These are phyloP conservation scores for Mamestra brassicae DNA, from an alignment of 2,888 invertebrate genomes.

Conservation along the genomic window DNA sequence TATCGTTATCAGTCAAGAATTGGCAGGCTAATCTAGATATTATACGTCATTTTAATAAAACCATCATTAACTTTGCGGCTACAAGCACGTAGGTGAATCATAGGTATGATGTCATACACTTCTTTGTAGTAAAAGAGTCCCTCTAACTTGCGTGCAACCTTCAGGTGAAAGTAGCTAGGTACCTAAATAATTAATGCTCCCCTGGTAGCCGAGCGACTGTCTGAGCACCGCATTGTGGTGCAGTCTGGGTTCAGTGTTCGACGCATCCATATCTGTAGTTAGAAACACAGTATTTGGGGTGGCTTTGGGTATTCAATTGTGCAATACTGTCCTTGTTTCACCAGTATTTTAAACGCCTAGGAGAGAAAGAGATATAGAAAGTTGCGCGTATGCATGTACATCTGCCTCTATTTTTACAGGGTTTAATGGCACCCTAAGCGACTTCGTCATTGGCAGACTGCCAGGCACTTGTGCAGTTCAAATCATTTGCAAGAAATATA, in stretches of 20 bases:
- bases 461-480: constrained; percentile 5
- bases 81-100: background rate
- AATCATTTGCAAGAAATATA: background rate
- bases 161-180: background rate
- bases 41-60: background rate
- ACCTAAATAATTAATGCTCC: background rate
- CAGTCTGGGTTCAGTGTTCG: constrained; percentile 14
- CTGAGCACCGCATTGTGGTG: background rate
- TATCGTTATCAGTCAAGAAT: no score
- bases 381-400: background rate
- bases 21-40: no score
- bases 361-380: constrained; percentile 21
- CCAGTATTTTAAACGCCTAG: background rate
- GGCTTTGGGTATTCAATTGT: background rate
- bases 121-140: background rate
- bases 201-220: background rate
- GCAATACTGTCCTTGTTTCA: constrained; percentile 15
- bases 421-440: background rate
- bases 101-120: background rate
- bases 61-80: no score
- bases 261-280: background rate
- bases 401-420: background rate
- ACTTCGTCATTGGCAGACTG: constrained; percentile 7
- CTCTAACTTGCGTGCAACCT: background rate
- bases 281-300: background rate